Evolutionary conservation across 1,140 invertebrate species (phyloP), one percentile per base, ranked within the genome.

Genomic region (Zaprionus kolodkinae): DNA sequence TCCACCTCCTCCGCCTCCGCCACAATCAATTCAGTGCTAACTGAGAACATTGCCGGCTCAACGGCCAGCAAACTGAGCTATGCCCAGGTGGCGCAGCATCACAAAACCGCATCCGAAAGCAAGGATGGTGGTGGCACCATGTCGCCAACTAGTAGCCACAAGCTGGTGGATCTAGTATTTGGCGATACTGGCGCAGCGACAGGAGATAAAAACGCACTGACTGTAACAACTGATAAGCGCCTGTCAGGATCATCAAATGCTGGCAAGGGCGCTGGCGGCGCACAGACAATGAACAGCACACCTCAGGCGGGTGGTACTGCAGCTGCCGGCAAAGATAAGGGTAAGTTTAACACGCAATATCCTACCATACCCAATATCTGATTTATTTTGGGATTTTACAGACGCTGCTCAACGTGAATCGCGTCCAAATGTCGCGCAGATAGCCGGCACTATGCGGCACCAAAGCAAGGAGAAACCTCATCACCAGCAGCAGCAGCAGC

Each of bases 41-140:
- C 75, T 25, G 90, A 92, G 65, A 92, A 92, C 38, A 66, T 91
- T 27, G 68, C 83, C n/a, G 83, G 78, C 21, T 65, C 78, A 6
- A 90, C 95, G 79, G 94, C 94, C 78, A 94, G 94, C 75, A 94
- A 95, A 92, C 94, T 96, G 91, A 97, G 96, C 92, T 97, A 97
- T 94, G 96, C 96, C 79, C 96, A 97, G 94, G 96, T 97, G 91
- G 96, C 96, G 76, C 96, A 96, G 86, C 95, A 96, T 88, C 94
- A 95, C 92, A 95, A 95, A 79, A 94, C 82, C 12, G 67, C 89
- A 21, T 30, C 72, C 5, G 89, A 91, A 6, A 61, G 54, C 59
- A 84, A 85, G 61, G 80, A 83, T 27, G 76, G 73, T 43, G 40
- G 40, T 17, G 40, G 79, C 82, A 13, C 38, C 76, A 45, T 45